These are phyloP conservation scores for Cinclus mexicanus DNA, from an alignment of 2,113 vertebrate species.

Conservation along the genomic window DNA sequence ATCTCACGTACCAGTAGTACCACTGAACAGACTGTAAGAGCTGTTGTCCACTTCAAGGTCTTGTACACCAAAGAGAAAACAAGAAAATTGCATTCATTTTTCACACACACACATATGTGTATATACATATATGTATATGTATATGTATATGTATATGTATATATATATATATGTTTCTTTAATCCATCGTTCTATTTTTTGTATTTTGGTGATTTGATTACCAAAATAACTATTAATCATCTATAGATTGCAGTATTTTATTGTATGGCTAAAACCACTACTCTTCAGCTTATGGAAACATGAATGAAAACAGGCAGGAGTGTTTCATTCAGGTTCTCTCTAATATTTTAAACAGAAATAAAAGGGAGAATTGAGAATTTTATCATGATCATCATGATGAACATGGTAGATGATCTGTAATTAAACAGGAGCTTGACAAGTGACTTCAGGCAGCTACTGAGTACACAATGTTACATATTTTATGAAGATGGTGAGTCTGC, in stretches of 20 bases:
- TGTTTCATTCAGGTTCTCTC: background rate
- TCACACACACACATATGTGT: background rate
- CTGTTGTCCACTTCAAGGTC: background rate
- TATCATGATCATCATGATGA: background rate
- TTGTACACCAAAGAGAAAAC: background rate
- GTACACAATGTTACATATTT: background rate
- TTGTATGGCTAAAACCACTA: background rate
- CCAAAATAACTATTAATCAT: background rate
- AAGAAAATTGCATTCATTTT: background rate
- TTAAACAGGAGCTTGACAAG: background rate
- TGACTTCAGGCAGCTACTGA: background rate
- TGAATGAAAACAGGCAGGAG: background rate
- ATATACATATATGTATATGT: no score
- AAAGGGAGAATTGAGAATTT: background rate
- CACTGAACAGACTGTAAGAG: background rate
- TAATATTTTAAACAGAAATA: background rate
- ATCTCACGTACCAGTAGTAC: background rate
- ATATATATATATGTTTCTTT: background rate
- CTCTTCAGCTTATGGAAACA: background rate
- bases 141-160: no score
- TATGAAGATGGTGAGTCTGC: background rate
- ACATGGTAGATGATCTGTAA: background rate
- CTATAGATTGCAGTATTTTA: background rate
- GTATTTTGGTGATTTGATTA: background rate
- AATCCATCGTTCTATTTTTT: background rate